phyloP scores from a whole-genome alignment of 2,888 invertebrate genomes.

The Cephus rjabovi region DNA sequence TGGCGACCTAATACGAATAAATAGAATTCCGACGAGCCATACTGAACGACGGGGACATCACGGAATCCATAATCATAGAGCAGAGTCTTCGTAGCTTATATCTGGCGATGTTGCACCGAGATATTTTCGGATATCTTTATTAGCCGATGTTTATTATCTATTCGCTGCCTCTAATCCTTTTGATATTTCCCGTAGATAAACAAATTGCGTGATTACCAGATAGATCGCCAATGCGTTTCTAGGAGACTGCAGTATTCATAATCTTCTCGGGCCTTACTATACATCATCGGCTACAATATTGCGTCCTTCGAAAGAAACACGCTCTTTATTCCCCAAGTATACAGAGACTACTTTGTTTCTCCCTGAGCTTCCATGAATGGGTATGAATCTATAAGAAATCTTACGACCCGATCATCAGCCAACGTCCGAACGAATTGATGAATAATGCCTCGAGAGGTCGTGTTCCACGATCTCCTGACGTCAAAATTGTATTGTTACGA shows the following conservation, averaged over 20 bases:
- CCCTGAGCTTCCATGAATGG: background rate
- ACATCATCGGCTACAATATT: slow-evolving; percentile 40
- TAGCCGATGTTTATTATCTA: slow-evolving; percentile 61
- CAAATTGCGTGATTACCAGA: slow-evolving; percentile 53
- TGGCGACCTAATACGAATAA: background rate
- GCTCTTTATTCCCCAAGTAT: background rate
- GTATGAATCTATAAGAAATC: background rate
- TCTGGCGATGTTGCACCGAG: slow-evolving; percentile 27
- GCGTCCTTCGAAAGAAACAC: slow-evolving; percentile 3
- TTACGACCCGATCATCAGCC: background rate
- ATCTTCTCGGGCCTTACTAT: slow-evolving; percentile 35
- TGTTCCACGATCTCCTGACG: background rate
- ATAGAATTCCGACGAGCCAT: slow-evolving; percentile 24
- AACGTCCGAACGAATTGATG: background rate
- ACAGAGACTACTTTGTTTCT: background rate
- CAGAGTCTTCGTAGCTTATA: background rate
- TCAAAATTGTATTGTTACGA: background rate
- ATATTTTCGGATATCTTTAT: slow-evolving; percentile 59
- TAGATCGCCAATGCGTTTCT: slow-evolving; percentile 35
- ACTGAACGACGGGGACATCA: slow-evolving; percentile 26
- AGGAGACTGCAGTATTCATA: slow-evolving; percentile 53
- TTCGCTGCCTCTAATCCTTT: slow-evolving; percentile 59
- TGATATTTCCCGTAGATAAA: slow-evolving; percentile 58
- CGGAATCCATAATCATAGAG: slow-evolving; percentile 49
- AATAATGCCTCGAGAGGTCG: background rate